Base-by-base conservation (phyloP, 1,140 invertebrate species). In the Theocolax elegans region DNA sequence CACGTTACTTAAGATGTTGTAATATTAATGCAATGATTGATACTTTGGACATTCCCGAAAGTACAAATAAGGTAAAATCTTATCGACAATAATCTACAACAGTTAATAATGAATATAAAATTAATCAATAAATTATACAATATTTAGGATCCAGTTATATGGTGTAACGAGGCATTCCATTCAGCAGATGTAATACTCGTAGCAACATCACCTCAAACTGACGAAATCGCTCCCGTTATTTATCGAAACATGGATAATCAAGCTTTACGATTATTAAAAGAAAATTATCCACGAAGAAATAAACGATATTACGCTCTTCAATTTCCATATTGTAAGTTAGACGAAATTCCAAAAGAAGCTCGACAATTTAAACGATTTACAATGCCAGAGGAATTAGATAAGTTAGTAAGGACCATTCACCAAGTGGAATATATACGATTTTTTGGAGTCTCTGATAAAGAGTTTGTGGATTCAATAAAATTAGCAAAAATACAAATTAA, bases 21-120 rank as follows among this genome's bases (percentile, higher is more conserved):
- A 77, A 80, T 42, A 76, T 86, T 17, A 76, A 83, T 69, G 82
- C 81, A 3, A 82, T 86, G 75, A 80, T 85, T 27, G 83, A 85
- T 67, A 72, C 76, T 42, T 70, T 82, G 29, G 79, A 85, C 54
- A 76, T 84, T 31, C 71, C 79, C 12, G 77, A 84, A 68, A 79
- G 71, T 60, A 42, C 38, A 56, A 73, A 73, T 25, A 80, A 83
- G 75, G 82, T 84, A 58, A 63, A 25, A 63, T n/a, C n/a, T n/a
- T n/a, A n/a, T n/a, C n/a, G n/a, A n/a, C n/a, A 40, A n/a, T 42
- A 56, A 38, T 1, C 17, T 9, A 56, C 69, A 46, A 53, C 35
- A n/a, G 46, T 64, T 38, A 64, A 66, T 62, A 66, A 69, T 68
- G 54, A 42, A 60, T 63, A 19, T 19, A 31, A 21, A 40, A 49